Conservation (phyloP, 1,140 invertebrate genomes). For the Diachasmimorpha longicaudata region DNA sequence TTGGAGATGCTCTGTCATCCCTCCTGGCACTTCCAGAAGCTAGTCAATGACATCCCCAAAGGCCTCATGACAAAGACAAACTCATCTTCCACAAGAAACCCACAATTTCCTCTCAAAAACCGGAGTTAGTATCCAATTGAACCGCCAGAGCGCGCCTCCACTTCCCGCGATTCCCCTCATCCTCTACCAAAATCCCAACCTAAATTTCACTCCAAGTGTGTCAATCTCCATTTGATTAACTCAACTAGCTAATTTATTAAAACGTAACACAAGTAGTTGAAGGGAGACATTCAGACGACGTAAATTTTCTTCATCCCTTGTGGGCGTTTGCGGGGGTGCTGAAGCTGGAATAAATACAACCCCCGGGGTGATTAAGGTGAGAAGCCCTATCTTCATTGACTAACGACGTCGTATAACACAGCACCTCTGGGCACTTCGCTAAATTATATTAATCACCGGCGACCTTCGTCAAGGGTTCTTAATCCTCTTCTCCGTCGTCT, state of each 20-base stretch:
- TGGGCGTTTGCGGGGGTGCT: not conserved
- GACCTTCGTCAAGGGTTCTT: constrained; percentile 51
- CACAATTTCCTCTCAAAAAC: too few species aligned
- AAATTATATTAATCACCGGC: constrained; percentile 59
- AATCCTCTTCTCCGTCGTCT: not conserved
- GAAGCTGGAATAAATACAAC: not conserved
- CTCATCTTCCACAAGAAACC: too few species aligned
- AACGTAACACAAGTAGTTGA: constrained; percentile 31
- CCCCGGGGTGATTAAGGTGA: constrained; percentile 22
- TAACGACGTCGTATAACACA: constrained; percentile 43
- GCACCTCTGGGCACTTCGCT: constrained; percentile 52
- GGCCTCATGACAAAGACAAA: too few species aligned
- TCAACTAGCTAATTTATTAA: constrained; percentile 52
- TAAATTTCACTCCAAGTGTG: constrained; percentile 35
- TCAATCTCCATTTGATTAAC: constrained; percentile 46
- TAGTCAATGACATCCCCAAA: too few species aligned
- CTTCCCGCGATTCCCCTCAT: too few species aligned
- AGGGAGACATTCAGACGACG: not conserved
- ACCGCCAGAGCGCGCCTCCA: too few species aligned
- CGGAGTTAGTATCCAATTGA: too few species aligned
- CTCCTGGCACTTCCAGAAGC: too few species aligned
- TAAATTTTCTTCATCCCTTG: constrained; percentile 1
- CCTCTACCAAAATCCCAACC: not conserved
- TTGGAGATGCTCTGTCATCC: too few species aligned
- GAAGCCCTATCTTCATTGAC: constrained; percentile 25